Base-by-base conservation (phyloP, 1,140 invertebrate genomes). In the Pseudobourletiella spinata region DNA sequence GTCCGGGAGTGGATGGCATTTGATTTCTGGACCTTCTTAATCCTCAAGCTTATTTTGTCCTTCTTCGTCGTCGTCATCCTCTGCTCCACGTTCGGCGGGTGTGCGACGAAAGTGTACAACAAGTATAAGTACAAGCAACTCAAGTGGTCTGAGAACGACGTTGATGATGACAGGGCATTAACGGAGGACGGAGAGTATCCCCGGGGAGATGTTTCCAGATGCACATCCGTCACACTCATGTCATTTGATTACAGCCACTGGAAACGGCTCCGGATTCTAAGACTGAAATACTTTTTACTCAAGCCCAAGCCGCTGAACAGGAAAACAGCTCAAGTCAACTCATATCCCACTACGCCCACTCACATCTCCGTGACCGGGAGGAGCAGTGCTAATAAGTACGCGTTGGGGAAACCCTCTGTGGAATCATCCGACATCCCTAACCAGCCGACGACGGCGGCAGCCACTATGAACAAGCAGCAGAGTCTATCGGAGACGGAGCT, bases 141-240 rank as follows among this genome's bases (percentile, higher is more conserved):
- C 16, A 64, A 59, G 39, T 64, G 66, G 29, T 50, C 43, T 15
- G 63, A 59, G n/a, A 28, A 43, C 18, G 62, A 64, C 18, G 57
- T 51, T 20, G 56, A 64, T 15, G 30, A 54, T 16, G 57, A 25
- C 3, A 11, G 14, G 56, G 56, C 6, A 11, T n/a, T n/a, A n/a
- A 39, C 22, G 46, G 57, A 15, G 18, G 29, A 16, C 3, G 52
- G 25, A n/a, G 20, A 20, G 26, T 28, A 32, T 3, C 26, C 18
- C 2, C 46, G 18, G 30, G 58, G 42, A 35, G 22, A 61, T 44
- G 25, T 42, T 24, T 70, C 68, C 1, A 44, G 64, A n/a, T 64
- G 48, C 30, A 70, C 68, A 15, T 67, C 68, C 22, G 48, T 70
- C 18, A 70, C 68, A 2, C 26, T 67, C 43, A 67, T 70, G 62